Evolutionary conservation across 2,113 vertebrate species (phyloP).

Genomic region (Bufo bufo): DNA sequence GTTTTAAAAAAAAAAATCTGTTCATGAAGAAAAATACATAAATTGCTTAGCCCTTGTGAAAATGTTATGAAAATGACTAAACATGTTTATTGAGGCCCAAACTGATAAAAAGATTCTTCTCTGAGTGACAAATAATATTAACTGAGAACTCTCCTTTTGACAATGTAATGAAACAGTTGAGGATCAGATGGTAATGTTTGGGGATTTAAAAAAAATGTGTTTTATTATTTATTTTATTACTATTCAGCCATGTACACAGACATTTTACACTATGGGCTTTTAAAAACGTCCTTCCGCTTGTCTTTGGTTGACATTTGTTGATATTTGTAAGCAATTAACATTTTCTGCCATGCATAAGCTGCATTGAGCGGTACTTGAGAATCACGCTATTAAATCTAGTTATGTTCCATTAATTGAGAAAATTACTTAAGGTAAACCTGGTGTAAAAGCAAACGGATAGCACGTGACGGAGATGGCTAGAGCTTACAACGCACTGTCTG

Average conservation of each 20-base stretch:
- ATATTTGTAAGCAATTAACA: constrained; percentile 45
- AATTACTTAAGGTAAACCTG: constrained; percentile 25
- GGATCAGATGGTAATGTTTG: background rate
- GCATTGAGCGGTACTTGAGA: constrained; percentile 18
- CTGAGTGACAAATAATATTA: background rate
- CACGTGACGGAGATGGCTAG: background rate
- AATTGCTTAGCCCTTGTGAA: constrained; percentile 29
- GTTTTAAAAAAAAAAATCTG: constrained; percentile 57
- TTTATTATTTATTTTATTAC: background rate
- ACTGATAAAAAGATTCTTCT: constrained; percentile 32
- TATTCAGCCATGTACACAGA: background rate
- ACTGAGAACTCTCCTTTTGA: background rate
- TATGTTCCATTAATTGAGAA: constrained; percentile 31
- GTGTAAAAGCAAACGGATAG: background rate
- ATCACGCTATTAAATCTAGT: background rate
- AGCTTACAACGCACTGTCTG: background rate
- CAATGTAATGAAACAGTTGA: background rate
- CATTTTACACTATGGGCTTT: constrained; percentile 17
- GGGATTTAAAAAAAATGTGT: background rate
- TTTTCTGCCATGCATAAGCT: background rate
- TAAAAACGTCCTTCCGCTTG: constrained; percentile 1
- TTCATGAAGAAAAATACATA: constrained; percentile 46
- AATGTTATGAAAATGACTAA: constrained; percentile 60
- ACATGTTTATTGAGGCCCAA: constrained; percentile 47
- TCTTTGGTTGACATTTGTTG: constrained; percentile 38